A percentile compares a stretch with the other conserved stretches of the same genome.
Conservation (phyloP, 1,140 invertebrate species). For the Epicauta chinensis region DNA sequence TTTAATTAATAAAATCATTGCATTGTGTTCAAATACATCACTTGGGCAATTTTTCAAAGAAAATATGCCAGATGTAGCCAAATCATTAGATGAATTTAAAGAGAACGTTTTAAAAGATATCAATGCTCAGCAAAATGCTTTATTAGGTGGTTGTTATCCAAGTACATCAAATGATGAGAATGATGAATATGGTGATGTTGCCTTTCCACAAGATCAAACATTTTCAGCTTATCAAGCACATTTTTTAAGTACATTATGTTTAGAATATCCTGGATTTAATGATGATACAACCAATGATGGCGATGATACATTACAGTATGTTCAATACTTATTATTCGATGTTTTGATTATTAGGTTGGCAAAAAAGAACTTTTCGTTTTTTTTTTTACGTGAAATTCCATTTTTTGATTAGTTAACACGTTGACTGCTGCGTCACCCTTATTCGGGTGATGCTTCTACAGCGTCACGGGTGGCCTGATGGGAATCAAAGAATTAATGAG, state of each 20-base stretch:
- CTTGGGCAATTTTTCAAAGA: conserved; percentile 47
- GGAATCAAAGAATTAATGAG: too few species aligned
- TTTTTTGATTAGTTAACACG: too few species aligned
- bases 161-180: conserved; percentile 29
- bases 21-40: conserved; percentile 43
- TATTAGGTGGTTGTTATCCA: conserved; percentile 43
- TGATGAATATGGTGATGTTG: conserved; percentile 33
- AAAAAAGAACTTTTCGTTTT: too few species aligned
- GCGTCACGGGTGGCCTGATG: too few species aligned
- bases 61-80: conserved; percentile 51
- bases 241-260: conserved; percentile 25
- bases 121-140: conserved; percentile 55
- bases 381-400: too few species aligned
- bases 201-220: conserved; percentile 19
- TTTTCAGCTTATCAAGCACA: conserved; percentile 30
- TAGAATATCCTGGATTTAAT: conserved; percentile 55
- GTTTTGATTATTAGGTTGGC: too few species aligned
- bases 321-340: too few species aligned
- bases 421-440: too few species aligned
- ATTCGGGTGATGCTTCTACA: too few species aligned
- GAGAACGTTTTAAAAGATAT: conserved; percentile 50
- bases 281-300: conserved; percentile 61
- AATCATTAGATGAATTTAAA: conserved; percentile 57
- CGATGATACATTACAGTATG: conserved; percentile 53
- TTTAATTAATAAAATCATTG: conserved; percentile 54